phyloP scores from a whole-genome alignment of 1,140 invertebrate species.

The Carposina sasakii region DNA sequence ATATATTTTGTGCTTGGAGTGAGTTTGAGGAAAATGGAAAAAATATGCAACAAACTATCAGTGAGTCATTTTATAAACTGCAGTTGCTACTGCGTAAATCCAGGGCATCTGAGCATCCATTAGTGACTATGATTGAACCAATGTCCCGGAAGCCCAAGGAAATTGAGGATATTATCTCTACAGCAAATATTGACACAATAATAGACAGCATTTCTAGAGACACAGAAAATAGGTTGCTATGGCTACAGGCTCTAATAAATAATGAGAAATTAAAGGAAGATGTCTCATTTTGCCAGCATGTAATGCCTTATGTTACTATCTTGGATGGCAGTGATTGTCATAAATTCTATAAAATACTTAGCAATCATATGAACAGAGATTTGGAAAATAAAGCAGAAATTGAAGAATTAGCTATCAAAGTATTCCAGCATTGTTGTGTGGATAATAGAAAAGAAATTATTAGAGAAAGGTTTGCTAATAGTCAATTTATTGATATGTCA shows the following conservation, averaged over 20 bases:
- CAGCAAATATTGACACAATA: constrained; percentile 33
- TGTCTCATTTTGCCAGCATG: constrained; percentile 23
- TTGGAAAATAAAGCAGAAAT: constrained; percentile 24
- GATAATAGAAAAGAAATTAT: constrained; percentile 35
- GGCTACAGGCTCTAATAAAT: constrained; percentile 45
- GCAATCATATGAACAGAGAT: constrained; percentile 24
- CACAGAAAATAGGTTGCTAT: constrained; percentile 30
- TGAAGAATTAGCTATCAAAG: constrained; percentile 32
- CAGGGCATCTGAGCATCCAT: constrained; percentile 40
- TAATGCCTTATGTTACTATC: constrained; percentile 34
- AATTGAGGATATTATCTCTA: constrained; percentile 43
- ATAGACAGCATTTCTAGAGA: constrained; percentile 40
- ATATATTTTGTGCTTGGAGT: constrained; percentile 64
- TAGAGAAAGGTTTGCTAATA: constrained; percentile 36
- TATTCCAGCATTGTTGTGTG: constrained; percentile 36
- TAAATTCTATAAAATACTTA: constrained; percentile 31
- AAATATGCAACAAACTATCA: constrained; percentile 52
- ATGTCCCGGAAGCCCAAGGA: constrained; percentile 52
- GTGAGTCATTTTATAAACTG: constrained; percentile 45
- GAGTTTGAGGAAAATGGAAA: constrained; percentile 52
- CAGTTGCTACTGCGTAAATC: constrained; percentile 26
- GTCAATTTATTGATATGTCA: constrained; percentile 10
- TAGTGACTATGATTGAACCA: constrained; percentile 49
- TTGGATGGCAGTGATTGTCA: constrained; percentile 38
- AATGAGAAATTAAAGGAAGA: constrained; percentile 43